Conservation (phyloP, 1,140 invertebrate genomes). For the Hycleus cichorii region DNA sequence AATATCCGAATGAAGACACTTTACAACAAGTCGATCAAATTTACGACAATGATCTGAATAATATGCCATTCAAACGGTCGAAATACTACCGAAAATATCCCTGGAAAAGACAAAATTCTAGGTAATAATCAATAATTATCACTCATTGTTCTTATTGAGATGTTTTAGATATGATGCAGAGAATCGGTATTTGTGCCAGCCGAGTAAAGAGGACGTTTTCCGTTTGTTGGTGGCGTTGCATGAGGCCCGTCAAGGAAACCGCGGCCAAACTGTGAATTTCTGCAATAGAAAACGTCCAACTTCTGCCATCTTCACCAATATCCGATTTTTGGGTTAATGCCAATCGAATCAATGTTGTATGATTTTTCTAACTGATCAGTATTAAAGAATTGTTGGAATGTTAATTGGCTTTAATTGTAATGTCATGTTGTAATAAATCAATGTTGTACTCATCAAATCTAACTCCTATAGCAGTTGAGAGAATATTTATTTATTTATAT, state of each 20-base stretch:
- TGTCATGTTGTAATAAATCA: no score
- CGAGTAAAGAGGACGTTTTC: constrained; percentile 51
- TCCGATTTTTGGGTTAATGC: constrained; percentile 49
- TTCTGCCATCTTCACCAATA: constrained; percentile 52
- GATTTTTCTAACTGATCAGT: neutral
- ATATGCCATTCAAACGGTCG: constrained; percentile 43
- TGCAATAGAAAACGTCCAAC: constrained; percentile 54
- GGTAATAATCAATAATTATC: constrained; percentile 25
- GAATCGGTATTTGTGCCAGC: constrained; percentile 49
- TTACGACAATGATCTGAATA: neutral
- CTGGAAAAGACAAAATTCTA: constrained; percentile 51
- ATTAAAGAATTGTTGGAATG: constrained; percentile 8
- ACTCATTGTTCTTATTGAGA: neutral
- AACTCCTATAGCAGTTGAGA: no score
- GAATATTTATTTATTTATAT: no score
- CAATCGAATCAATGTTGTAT: no score
- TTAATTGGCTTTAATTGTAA: no score
- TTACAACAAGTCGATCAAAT: constrained; percentile 17
- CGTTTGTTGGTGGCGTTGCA: constrained; percentile 52
- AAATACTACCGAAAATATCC: constrained; percentile 54
- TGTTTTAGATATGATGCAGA: constrained; percentile 48
- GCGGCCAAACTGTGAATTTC: constrained; percentile 49
- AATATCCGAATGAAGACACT: constrained; percentile 12
- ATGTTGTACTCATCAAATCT: no score
- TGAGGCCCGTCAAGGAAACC: constrained; percentile 49